Conservation (phyloP, 2,797 vertebrate genomes). For the Mus minutoides region DNA sequence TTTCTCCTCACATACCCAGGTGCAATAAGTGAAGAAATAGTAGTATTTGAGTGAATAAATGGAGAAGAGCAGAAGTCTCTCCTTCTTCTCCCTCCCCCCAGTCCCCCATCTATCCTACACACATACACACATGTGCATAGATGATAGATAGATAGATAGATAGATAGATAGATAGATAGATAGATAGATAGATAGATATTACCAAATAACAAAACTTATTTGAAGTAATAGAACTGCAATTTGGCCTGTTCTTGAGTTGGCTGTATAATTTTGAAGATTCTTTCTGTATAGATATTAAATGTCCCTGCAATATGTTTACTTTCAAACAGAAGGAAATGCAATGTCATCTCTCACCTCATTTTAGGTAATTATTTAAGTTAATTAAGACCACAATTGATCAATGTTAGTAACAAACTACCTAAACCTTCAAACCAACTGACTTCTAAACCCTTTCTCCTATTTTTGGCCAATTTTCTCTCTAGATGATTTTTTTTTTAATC, state of each 20-base stretch:
- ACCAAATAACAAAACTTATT: constrained; percentile 5
- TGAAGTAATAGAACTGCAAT: not conserved
- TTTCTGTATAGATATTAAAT: constrained; percentile 31
- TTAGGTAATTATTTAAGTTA: not conserved
- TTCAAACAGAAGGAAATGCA: constrained; percentile 48
- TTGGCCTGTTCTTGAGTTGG: not conserved
- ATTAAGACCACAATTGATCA: constrained; percentile 37
- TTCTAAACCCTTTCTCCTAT: not conserved
- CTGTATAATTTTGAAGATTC: constrained; percentile 26
- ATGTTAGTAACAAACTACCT: not conserved
- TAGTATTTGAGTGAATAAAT: constrained; percentile 33
- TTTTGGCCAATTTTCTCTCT: not conserved
- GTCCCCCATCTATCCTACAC: too few relatives aligned
- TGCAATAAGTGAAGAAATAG: not conserved
- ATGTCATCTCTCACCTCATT: not conserved
- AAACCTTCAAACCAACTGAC: constrained; percentile 16
- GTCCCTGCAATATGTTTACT: not conserved
- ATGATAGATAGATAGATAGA: not conserved
- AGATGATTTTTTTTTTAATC: constrained; percentile 30
- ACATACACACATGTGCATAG: too few relatives aligned
- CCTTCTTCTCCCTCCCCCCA: too few relatives aligned
- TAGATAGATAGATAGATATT: not conserved
- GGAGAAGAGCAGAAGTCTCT: not conserved
- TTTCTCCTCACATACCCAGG: not conserved
- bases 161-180: not conserved